A percentile compares a stretch with the other conserved stretches of the same genome.
Conservation (phyloP, 1,140 invertebrate genomes). For the Listronotus bonariensis region DNA sequence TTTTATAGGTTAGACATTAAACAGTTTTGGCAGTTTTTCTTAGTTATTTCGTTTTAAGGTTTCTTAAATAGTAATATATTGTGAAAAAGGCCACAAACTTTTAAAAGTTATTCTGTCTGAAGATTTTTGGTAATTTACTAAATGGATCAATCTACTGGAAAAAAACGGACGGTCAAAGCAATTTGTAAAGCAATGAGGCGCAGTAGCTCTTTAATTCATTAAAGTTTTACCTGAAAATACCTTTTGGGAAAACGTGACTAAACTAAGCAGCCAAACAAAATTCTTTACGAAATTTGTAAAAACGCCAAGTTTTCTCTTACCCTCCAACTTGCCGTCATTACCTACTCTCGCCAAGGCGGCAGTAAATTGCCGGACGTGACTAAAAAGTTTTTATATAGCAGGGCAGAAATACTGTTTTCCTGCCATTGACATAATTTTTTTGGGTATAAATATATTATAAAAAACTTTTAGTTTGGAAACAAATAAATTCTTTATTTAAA, state of each 20-base stretch:
- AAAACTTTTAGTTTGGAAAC: too few relatives aligned
- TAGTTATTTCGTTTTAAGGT: too few relatives aligned
- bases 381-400: conserved; percentile 21
- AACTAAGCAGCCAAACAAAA: conserved; percentile 16
- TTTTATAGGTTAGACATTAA: too few relatives aligned
- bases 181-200: conserved; percentile 16
- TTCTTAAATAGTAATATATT: too few relatives aligned
- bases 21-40: too few relatives aligned
- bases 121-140: too few relatives aligned
- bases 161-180: background rate
- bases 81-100: too few relatives aligned
- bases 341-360: conserved; percentile 11
- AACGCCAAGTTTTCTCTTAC: conserved; percentile 3
- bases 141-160: too few relatives aligned
- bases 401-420: conserved; percentile 1
- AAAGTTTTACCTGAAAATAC: conserved; percentile 26
- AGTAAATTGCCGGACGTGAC: conserved; percentile 27
- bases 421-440: background rate
- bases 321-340: conserved; percentile 7
- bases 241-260: conserved; percentile 20
- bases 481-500: too few relatives aligned
- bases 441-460: background rate
- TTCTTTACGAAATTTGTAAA: conserved; percentile 27
- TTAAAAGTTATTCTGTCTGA: too few relatives aligned
- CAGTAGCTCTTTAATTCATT: conserved; percentile 17